Conservation (phyloP, 2,797 vertebrate genomes). For the Pelobates cultripes region DNA sequence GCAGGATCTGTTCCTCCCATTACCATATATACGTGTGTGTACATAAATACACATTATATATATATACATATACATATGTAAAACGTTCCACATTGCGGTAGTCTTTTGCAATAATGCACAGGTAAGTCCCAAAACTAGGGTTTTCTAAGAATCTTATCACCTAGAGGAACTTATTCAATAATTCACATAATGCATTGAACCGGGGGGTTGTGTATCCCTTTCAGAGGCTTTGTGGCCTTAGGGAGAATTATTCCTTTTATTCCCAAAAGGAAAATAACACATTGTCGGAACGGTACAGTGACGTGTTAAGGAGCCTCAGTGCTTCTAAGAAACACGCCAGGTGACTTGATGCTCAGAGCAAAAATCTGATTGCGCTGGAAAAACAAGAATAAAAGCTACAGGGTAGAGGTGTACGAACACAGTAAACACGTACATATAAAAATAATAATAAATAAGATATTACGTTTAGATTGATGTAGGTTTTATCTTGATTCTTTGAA, state of each 20-base stretch:
- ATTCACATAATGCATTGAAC: background rate
- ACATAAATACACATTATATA: no score
- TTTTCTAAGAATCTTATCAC: background rate
- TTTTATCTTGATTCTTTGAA: no score
- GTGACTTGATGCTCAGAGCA: constrained; percentile 4
- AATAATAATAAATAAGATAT: no score
- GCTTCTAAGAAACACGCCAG: background rate
- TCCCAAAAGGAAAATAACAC: background rate
- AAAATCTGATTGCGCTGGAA: background rate
- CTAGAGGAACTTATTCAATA: constrained; percentile 6
- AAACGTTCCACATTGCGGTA: background rate
- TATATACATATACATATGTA: no score
- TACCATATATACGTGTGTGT: background rate
- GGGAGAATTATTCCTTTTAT: background rate
- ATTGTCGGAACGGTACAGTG: background rate
- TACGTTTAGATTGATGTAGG: no score
- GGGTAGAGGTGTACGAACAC: background rate
- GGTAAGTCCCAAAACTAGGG: background rate
- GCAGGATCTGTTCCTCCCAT: background rate
- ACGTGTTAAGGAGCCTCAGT: background rate
- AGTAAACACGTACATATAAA: no score
- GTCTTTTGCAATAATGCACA: background rate
- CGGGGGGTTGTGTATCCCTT: background rate
- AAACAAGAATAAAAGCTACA: background rate
- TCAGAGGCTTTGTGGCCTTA: background rate